Percentiles rank a stretch among this genome's conserved stretches.
Conservation (phyloP, 2,113 vertebrate genomes). For the Genyomyrus donnyi region DNA sequence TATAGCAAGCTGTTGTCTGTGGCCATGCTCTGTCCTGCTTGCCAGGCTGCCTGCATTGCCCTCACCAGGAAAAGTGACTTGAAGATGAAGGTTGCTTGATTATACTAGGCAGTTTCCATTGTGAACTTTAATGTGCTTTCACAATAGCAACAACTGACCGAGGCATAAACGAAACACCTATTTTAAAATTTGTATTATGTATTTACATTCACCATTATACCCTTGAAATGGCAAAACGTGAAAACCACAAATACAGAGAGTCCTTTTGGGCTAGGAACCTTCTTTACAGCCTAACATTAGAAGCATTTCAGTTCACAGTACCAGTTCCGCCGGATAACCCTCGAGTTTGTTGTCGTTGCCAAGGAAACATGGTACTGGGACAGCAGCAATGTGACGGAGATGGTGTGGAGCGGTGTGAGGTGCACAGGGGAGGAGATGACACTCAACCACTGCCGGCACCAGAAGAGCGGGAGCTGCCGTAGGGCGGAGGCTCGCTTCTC, state of each 20-base stretch:
- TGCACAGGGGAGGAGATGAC: constrained; percentile 79
- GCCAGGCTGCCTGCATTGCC: background rate
- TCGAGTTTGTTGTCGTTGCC: constrained; percentile 14
- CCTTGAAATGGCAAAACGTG: background rate
- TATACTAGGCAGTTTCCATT: background rate
- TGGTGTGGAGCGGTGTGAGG: constrained; percentile 86
- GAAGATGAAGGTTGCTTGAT: background rate
- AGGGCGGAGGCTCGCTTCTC: constrained; percentile 71
- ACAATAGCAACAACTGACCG: background rate
- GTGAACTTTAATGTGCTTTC: background rate
- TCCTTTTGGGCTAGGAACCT: background rate
- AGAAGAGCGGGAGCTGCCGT: constrained; percentile 72
- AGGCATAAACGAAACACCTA: background rate
- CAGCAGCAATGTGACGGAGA: constrained; percentile 77
- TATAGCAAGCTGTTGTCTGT: background rate
- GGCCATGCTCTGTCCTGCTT: background rate
- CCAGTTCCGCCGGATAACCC: background rate
- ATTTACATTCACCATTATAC: background rate
- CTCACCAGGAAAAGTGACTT: background rate
- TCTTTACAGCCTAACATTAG: background rate
- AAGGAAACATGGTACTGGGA: constrained; percentile 99
- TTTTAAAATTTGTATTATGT: background rate
- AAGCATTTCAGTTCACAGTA: background rate
- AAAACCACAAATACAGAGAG: background rate
- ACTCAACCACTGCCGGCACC: constrained; percentile 79